Evolutionary conservation across 2,888 invertebrate genomes (phyloP).

Genomic region (Stomorhina lunata): DNA sequence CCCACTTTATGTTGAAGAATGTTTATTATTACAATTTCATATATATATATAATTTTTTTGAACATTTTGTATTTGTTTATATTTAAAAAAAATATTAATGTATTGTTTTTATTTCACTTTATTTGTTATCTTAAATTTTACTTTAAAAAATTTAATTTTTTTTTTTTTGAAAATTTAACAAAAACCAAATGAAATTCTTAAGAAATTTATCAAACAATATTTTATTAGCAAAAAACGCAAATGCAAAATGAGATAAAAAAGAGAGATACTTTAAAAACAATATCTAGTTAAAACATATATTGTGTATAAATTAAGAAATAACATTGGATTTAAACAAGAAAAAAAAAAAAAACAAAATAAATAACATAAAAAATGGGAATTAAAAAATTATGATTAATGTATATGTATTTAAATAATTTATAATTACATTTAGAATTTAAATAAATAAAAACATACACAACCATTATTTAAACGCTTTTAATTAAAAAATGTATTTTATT

Average conservation of each 20-base stretch:
- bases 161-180: slow-evolving; percentile 19
- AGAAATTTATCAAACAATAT: slow-evolving; percentile 22
- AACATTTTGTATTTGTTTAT: slow-evolving; percentile 48
- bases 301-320: slow-evolving; percentile 55
- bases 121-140: slow-evolving; percentile 23
- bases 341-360: slow-evolving; percentile 29
- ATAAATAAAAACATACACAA: slow-evolving; percentile 58
- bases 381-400: slow-evolving; percentile 52
- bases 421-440: slow-evolving; percentile 62
- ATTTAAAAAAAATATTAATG: background rate
- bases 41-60: slow-evolving; percentile 27
- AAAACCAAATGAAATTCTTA: slow-evolving; percentile 5
- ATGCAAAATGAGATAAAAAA: slow-evolving; percentile 2
- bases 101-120: background rate
- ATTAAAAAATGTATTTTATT: too few relatives aligned
- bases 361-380: slow-evolving; percentile 50
- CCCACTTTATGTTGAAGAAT: slow-evolving; percentile 19
- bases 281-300: slow-evolving; percentile 50
- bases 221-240: slow-evolving; percentile 30
- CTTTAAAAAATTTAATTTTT: background rate
- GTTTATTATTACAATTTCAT: slow-evolving; percentile 21
- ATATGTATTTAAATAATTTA: slow-evolving; percentile 65
- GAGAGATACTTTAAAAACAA: slow-evolving; percentile 51
- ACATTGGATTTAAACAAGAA: slow-evolving; percentile 40
- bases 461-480: slow-evolving; percentile 53